Evolutionary conservation across 2,797 vertebrate species (phyloP).

Genomic region (Takifugu ocellatus): DNA sequence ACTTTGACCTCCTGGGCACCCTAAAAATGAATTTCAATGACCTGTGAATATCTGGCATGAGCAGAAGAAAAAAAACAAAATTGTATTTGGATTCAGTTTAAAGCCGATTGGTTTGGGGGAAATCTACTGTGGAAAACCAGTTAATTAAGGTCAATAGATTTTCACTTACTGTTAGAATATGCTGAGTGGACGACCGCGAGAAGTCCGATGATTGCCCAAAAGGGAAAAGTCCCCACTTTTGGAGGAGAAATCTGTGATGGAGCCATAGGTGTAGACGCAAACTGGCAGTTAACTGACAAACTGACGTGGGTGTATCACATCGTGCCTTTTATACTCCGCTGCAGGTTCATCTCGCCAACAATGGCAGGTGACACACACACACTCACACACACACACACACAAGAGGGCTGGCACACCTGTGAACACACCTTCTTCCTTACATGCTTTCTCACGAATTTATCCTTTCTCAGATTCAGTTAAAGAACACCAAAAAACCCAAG

Average conservation of each 20-base stretch:
- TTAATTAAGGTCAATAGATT: neutral
- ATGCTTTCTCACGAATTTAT: slow-evolving; percentile 34
- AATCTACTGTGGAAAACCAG: neutral
- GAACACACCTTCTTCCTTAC: slow-evolving; percentile 36
- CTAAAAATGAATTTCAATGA: slow-evolving; percentile 1
- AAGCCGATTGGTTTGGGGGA: neutral
- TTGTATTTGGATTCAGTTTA: neutral
- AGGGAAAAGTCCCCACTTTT: slow-evolving; percentile 49
- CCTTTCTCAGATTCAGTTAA: no score
- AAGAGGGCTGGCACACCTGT: slow-evolving; percentile 44
- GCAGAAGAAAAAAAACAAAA: neutral
- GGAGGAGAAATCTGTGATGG: neutral
- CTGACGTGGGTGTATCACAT: slow-evolving; percentile 32
- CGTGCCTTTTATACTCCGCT: slow-evolving; percentile 46
- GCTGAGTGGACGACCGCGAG: slow-evolving; percentile 39
- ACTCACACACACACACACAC: slow-evolving; percentile 4
- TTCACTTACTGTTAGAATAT: slow-evolving; percentile 52
- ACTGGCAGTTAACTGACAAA: slow-evolving; percentile 15
- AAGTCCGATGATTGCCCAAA: slow-evolving; percentile 47
- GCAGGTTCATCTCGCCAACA: slow-evolving; percentile 27
- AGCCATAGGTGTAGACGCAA: neutral
- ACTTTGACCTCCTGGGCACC: neutral
- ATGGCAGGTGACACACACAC: slow-evolving; percentile 22
- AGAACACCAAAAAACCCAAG: neutral
- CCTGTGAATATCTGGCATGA: neutral